These are phyloP conservation scores for Drosophila obscura DNA, from an alignment of 1,140 invertebrate genomes.

Conservation along the genomic window DNA sequence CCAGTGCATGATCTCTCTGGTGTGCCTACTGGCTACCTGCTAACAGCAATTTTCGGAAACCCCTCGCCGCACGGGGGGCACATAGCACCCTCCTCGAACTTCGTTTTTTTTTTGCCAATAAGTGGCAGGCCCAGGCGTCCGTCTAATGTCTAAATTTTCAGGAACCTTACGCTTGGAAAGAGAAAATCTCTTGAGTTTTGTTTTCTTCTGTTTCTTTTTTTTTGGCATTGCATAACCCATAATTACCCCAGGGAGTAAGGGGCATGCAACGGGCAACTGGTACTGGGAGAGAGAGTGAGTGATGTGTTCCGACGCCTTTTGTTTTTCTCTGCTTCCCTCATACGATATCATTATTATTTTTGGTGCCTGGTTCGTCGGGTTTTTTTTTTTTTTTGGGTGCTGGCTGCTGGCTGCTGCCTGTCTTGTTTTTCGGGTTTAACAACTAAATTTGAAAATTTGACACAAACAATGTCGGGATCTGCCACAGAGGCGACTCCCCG, in stretches of 20 bases:
- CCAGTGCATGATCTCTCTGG: conserved; percentile 62
- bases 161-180: conserved; percentile 35
- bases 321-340: conserved; percentile 44
- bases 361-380: conserved; percentile 44
- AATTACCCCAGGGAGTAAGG: conserved; percentile 24
- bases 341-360: conserved; percentile 2
- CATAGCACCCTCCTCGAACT: neutral
- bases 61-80: conserved; percentile 23
- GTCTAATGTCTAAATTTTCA: conserved; percentile 80
- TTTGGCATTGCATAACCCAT: conserved; percentile 75
- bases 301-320: conserved; percentile 72
- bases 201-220: conserved; percentile 32
- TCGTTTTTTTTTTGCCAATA: conserved; percentile 59
- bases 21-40: conserved; percentile 60
- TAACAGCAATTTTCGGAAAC: conserved; percentile 56
- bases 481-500: conserved; percentile 34
- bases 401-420: conserved; percentile 42
- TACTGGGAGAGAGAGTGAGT: conserved; percentile 45
- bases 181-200: conserved; percentile 27
- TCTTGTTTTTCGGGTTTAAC: conserved; percentile 82
- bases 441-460: conserved; percentile 82
- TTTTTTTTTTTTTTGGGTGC: conserved; percentile 27
- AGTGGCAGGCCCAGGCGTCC: conserved; percentile 63
- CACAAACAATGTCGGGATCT: conserved; percentile 68
- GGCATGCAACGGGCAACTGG: too few relatives aligned